Evolutionary conservation across 2,797 vertebrate genomes (phyloP), one percentile per base, ranked within the genome.

Genomic region (Argya squamiceps): DNA sequence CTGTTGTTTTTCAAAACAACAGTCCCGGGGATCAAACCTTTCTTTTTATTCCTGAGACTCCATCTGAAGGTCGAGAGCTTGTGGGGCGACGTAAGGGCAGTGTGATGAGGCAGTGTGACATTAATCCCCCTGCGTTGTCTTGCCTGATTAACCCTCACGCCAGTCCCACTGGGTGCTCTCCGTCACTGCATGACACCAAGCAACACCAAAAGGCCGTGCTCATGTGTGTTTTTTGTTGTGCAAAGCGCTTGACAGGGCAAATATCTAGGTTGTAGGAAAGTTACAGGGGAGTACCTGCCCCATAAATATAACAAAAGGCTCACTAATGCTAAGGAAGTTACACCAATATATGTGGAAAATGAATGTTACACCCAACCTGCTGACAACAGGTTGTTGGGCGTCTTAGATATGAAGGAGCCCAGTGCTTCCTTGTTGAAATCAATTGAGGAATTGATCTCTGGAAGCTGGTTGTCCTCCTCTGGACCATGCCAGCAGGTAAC

Each of bases 31-130:
- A 91, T 73, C 93, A 97, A 97, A 98, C 98, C 97, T 98, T 98
- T 98, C 96, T 98, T 98, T 98, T 98, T 98, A 98, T 92, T 95
- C 96, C 95, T 71, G 74, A 92, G 96, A 88, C 94, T 97, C 86
- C 97, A 98, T 98, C 97, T 97, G 97, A 96, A 96, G 81, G 92
- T 95, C 77, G 1, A 67, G 49, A 96, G 95, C 94, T 93, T 97
- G 96, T 95, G 95, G 92, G 94, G 84, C 64, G 67, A 88, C 13
- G 23, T 85, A 60, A 97, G 91, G 82, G 92, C 95, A 96, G 96
- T 76, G 52, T 76, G 43, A 93, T 46, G 27, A 94, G 95, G 94
- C 84, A 95, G 93, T 29, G 85, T 96, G 89, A 78, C 70, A 91
- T 95, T 96, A 94, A 97, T 96, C 89, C 60, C 21, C 84, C 43